Evolutionary conservation across 2,113 vertebrate species (phyloP), one percentile per base, ranked within the genome.

Genomic region (Laticauda colubrina): DNA sequence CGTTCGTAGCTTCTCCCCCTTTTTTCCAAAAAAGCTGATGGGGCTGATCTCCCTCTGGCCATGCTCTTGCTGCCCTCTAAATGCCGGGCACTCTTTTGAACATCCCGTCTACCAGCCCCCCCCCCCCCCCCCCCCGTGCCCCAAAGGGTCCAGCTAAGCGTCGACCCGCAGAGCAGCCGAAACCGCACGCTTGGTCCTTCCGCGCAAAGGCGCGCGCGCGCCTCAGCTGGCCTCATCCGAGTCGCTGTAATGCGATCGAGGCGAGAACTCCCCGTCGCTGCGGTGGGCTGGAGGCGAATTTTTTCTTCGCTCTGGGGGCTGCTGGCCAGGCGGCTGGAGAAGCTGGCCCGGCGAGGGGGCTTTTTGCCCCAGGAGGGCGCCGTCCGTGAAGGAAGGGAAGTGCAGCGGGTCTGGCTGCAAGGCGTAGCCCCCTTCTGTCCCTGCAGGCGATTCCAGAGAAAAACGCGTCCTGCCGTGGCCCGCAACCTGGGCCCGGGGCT

Each of bases 261-360:
- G 99, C 85, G 99, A 99, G 94, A 99, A 99, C 96, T 99, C 99
- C 34, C 99, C 99, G 90, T 99, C 99, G 95, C 99, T 99, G 69
- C 99, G 95, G 95, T 98, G 98, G n/a, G 98, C 98, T 3, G 98
- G 96, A 7, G 99, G 99, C 0, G 99, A 99, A 45, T 98, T 98
- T 93, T 99, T 99, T 95, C 98, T 98, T 23, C 97, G 97, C 20
- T 97, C 97, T 5, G 97, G 98, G 26, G 81, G 95, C 91, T n/a
- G 54, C 92, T 93, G 91, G 87, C 94, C 95, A 0, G 97, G 92
- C 64, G 96, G 97, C 91, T 96, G 94, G 93, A 97, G 75, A 88
- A 98, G 94, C 51, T 97, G 96, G 0, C 97, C 95, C 34, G 98
- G 97, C 1, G 97, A 96, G 90, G 98, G 96, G 64, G 97, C 97